A percentile compares a stretch with the other conserved stretches of the same genome.
phyloP scores from a whole-genome alignment of 2,113 vertebrate genomes.

The Thymallus thymallus region DNA sequence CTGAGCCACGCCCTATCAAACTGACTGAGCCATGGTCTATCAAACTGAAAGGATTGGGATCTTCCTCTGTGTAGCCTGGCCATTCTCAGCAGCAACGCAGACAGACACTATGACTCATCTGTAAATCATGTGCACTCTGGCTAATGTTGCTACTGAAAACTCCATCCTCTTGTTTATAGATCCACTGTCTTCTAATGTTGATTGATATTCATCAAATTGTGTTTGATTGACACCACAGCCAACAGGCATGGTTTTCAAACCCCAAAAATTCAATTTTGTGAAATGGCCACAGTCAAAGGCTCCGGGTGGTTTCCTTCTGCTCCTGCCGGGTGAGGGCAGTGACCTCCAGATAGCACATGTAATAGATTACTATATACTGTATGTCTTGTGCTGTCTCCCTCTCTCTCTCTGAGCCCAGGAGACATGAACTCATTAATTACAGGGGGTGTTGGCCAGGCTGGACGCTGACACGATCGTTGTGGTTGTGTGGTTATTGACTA shows the following conservation, averaged over 20 bases:
- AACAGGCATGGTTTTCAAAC: slow-evolving; percentile 43
- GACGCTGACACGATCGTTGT: slow-evolving; percentile 67
- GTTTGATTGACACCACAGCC: slow-evolving; percentile 60
- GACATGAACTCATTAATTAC: slow-evolving; percentile 69
- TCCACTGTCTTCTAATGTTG: slow-evolving; percentile 56
- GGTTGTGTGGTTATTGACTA: slow-evolving; percentile 70
- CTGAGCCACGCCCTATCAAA: too few species aligned
- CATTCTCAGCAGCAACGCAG: not conserved
- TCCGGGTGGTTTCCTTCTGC: slow-evolving; percentile 38
- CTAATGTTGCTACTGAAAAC: slow-evolving; percentile 40
- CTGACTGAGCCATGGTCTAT: slow-evolving; percentile 13
- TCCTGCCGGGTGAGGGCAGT: slow-evolving; percentile 38
- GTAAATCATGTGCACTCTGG: slow-evolving; percentile 14
- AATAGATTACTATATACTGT: slow-evolving; percentile 70
- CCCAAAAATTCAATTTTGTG: slow-evolving; percentile 58
- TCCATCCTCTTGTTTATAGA: slow-evolving; percentile 47
- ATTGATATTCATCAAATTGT: slow-evolving; percentile 69
- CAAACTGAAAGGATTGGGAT: not conserved
- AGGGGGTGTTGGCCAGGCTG: slow-evolving; percentile 61
- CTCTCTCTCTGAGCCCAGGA: slow-evolving; percentile 45
- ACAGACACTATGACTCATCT: not conserved
- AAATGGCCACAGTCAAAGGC: slow-evolving; percentile 46
- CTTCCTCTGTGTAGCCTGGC: not conserved
- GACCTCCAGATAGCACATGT: slow-evolving; percentile 61
- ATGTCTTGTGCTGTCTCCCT: slow-evolving; percentile 51